Evolutionary conservation across 2,888 invertebrate genomes (phyloP).

Genomic region (Chirona hameri): DNA sequence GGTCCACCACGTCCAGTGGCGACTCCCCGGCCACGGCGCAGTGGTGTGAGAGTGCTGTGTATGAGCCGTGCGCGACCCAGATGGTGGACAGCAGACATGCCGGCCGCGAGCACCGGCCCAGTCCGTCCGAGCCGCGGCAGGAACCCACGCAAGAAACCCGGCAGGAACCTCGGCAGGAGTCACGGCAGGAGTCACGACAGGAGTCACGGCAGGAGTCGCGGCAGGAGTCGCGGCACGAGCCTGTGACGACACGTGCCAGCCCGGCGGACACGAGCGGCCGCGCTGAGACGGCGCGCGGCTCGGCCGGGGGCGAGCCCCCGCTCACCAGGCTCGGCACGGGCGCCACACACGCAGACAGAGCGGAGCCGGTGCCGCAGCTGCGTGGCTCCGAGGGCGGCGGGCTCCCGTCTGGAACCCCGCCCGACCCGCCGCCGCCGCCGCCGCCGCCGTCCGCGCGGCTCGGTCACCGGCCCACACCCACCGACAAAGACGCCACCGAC

Average conservation of each 20-base stretch:
- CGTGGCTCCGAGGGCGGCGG: no score
- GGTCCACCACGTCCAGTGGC: background rate
- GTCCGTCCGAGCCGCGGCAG: background rate
- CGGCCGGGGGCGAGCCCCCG: no score
- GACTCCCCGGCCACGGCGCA: background rate
- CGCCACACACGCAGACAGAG: no score
- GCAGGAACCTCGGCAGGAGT: no score
- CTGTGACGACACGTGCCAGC: no score
- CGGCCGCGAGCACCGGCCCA: slow-evolving; percentile 1
- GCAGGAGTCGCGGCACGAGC: no score
- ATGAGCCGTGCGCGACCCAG: background rate
- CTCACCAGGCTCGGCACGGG: no score
- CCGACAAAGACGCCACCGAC: background rate
- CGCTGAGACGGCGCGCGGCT: no score
- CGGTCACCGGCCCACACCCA: background rate
- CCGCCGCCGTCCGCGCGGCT: background rate
- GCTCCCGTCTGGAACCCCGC: background rate
- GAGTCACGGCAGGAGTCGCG: no score
- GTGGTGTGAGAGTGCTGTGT: slow-evolving; percentile 3
- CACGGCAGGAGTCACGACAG: no score
- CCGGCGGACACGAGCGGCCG: no score
- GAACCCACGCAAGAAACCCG: background rate
- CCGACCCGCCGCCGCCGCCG: background rate
- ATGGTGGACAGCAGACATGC: background rate
- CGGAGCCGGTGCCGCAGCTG: no score